Evolutionary conservation across 2,888 invertebrate species (phyloP), one percentile per base, ranked within the genome.

Genomic region (Lycophotia porphyrea): DNA sequence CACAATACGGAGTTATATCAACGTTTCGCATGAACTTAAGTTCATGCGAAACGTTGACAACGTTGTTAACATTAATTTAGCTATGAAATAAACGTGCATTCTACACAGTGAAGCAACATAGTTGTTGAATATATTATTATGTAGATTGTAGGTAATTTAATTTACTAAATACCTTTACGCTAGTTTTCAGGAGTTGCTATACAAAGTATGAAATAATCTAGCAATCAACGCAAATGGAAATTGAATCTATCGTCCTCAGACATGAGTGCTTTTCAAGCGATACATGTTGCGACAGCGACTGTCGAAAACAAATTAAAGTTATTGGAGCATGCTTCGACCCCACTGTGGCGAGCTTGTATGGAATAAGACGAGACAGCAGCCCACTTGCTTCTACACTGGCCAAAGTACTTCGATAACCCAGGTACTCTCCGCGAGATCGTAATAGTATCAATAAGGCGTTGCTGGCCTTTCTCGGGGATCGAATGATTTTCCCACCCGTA

Each of bases 61-160:
- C n/a, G n/a, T n/a, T n/a, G n/a, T 11, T 24, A 31, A 13, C 11
- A 7, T 49, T 71, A 27, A 71, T 31, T 47, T 47, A 11, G 11
- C 21, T 47, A 24, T 24, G 15, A 70, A 71, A 36, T 71, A 71
- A 39, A 71, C 18, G 31, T n/a, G n/a, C 24, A 31, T 42, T 31
- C 31, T 18, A 18, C n/a, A 31, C 8, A 34, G 21, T 18, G 13
- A 39, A 52, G 39, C 39, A 72, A 39, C 13, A 5, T n/a, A 72
- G 31, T 31, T n/a, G 36, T 36, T 31, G 36, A n/a, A 42, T 21
- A 72, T 42, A 11, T 39, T 42, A 11, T 39, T 15, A 63, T 63
- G n/a, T 63, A 63, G 24, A 63, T 39, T 63, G 36, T n/a, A n/a
- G 8, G 39, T 15, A 18, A 72, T 71, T 52, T 31, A 71, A 71